phyloP scores from a whole-genome alignment of 2,797 vertebrate genomes.

The Melanotaenia nigrans region DNA sequence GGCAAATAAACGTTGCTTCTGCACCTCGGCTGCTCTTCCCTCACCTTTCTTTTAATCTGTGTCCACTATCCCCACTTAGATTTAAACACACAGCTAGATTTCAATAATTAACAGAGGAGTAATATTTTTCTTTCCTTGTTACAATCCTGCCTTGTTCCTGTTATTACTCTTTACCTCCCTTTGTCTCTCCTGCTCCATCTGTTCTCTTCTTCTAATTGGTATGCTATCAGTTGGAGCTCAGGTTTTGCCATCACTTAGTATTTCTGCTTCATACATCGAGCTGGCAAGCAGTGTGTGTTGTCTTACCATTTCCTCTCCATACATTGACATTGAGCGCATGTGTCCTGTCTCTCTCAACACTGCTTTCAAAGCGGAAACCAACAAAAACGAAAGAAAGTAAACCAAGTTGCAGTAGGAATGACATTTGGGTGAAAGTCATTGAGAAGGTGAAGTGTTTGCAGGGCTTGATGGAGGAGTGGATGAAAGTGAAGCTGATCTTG shows the following conservation, averaged over 20 bases:
- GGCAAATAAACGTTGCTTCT: conserved; percentile 18
- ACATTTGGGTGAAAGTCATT: not conserved
- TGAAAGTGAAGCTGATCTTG: conserved; percentile 16
- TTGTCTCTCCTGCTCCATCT: conserved; percentile 41
- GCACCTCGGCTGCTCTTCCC: not conserved
- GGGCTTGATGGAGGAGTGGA: conserved; percentile 9
- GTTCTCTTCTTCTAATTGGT: conserved; percentile 66
- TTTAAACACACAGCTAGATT: conserved; percentile 32
- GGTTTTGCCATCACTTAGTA: conserved; percentile 51
- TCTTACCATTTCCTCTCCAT: conserved; percentile 27
- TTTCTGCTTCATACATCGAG: conserved; percentile 23
- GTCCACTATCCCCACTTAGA: conserved; percentile 11
- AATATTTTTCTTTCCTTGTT: conserved; percentile 31
- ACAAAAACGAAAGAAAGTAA: not conserved
- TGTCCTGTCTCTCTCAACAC: conserved; percentile 2
- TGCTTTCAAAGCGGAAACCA: conserved; percentile 18
- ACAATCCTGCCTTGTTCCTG: conserved; percentile 30
- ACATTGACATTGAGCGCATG: conserved; percentile 21
- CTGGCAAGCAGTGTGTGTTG: conserved; percentile 5
- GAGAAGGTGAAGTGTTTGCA: conserved; percentile 27
- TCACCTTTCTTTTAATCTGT: conserved; percentile 30
- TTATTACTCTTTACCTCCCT: conserved; percentile 49
- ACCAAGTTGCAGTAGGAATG: not conserved
- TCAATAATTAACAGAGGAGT: conserved; percentile 49
- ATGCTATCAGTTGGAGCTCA: conserved; percentile 49